These are phyloP conservation scores for Ploceus nigricollis DNA, from an alignment of 2,113 vertebrate genomes.

Conservation along the genomic window DNA sequence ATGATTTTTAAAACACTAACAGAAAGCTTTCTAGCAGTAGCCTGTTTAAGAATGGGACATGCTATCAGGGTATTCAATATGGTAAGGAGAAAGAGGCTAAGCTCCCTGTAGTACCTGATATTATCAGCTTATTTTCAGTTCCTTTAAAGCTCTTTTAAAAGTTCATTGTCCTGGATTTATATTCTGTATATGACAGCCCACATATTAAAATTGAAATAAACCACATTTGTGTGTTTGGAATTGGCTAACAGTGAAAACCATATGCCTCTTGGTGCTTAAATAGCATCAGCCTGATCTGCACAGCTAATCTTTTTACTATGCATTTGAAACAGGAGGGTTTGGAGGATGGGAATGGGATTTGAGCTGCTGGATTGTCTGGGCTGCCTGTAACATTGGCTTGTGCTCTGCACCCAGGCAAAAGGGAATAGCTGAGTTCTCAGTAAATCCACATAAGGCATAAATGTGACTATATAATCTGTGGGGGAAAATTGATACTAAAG, in stretches of 20 bases:
- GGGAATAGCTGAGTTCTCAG: not conserved
- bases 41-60: not conserved
- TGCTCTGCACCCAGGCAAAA: not conserved
- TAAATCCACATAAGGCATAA: not conserved
- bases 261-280: not conserved
- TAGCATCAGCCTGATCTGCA: not conserved
- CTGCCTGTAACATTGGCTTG: not conserved
- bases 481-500: not conserved
- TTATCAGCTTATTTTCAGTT: not conserved
- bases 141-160: not conserved
- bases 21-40: not conserved
- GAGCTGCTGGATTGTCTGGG: not conserved
- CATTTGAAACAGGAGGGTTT: not conserved
- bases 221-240: not conserved
- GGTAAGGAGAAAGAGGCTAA: not conserved
- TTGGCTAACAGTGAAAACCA: not conserved
- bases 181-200: not conserved
- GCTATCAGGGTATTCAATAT: not conserved
- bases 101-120: not conserved
- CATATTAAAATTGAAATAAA: not conserved
- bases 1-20: not conserved
- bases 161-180: not conserved
- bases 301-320: not conserved
- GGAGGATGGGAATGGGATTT: not conserved
- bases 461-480: not conserved